phyloP scores from a whole-genome alignment of 2,888 invertebrate species.

The Venusia cambrica region DNA sequence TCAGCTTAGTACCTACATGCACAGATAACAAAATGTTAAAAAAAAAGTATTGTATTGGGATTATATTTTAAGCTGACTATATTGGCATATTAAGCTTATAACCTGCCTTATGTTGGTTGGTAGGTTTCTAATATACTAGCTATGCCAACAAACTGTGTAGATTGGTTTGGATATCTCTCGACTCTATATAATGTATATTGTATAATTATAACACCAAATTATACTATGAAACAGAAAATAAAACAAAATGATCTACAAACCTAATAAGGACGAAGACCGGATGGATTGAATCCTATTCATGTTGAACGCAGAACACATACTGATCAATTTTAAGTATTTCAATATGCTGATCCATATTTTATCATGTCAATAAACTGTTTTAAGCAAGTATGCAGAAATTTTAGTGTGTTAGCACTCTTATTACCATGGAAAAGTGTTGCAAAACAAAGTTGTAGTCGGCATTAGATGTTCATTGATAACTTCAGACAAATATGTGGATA shows the following conservation, averaged over 20 bases:
- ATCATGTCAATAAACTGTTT: slow-evolving; percentile 14
- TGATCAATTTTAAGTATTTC: slow-evolving; percentile 2
- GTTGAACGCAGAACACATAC: slow-evolving; percentile 8
- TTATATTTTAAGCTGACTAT: too few species aligned
- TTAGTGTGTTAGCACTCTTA: background rate
- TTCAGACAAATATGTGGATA: background rate
- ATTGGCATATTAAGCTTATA: too few species aligned
- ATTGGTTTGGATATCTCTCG: too few species aligned
- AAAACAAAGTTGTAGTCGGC: slow-evolving; percentile 2
- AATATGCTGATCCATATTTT: slow-evolving; percentile 2
- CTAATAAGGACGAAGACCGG: slow-evolving; percentile 18
- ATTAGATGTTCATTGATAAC: background rate
- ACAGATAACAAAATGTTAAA: too few species aligned
- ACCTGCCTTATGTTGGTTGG: too few species aligned
- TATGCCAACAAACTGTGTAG: too few species aligned
- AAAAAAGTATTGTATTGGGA: too few species aligned
- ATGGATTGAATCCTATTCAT: slow-evolving; percentile 21
- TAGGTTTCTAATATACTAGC: too few species aligned
- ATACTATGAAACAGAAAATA: background rate
- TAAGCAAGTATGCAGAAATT: slow-evolving; percentile 3
- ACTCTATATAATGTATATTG: too few species aligned
- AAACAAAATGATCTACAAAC: slow-evolving; percentile 4
- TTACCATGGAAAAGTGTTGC: slow-evolving; percentile 1
- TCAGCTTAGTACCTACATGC: too few species aligned
- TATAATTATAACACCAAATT: too few species aligned